Evolutionary conservation across 2,113 vertebrate genomes (phyloP).

Genomic region (Arizona elegans): DNA sequence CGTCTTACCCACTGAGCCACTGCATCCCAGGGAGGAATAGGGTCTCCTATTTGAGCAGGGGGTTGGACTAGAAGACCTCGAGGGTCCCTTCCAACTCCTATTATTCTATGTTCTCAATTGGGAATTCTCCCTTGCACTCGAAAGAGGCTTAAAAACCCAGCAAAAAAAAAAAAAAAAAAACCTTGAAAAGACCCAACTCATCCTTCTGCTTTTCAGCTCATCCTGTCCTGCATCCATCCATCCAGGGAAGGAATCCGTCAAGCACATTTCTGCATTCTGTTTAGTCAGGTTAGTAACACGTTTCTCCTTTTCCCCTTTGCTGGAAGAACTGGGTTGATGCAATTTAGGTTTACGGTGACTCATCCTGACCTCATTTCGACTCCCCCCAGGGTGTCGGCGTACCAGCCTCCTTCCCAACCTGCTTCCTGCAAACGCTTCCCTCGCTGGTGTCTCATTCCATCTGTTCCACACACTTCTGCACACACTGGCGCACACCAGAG

Average conservation of each 20-base stretch:
- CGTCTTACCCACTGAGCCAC: no score
- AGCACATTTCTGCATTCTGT: neutral
- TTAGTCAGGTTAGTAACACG: constrained; percentile 14
- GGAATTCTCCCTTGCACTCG: neutral
- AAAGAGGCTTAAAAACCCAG: neutral
- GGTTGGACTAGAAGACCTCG: neutral
- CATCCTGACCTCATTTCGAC: neutral
- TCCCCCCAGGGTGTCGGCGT: neutral
- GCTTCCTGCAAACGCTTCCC: constrained; percentile 2
- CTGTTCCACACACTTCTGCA: neutral
- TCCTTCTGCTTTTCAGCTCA: no score
- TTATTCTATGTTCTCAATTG: neutral
- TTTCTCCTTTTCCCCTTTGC: neutral
- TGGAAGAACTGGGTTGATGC: neutral
- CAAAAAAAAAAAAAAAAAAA: neutral
- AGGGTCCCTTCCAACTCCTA: neutral
- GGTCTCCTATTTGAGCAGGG: neutral
- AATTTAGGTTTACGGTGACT: neutral
- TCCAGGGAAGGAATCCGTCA: neutral
- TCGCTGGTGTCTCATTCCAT: constrained; percentile 13
- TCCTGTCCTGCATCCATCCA: neutral
- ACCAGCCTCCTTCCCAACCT: constrained; percentile 1
- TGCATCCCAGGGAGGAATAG: neutral
- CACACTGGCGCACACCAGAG: neutral
- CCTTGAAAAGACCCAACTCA: neutral